Percentiles rank a stretch among this genome's conserved stretches.
Evolutionary conservation across 2,113 vertebrate species (phyloP).

Genomic region (Etia nguti): DNA sequence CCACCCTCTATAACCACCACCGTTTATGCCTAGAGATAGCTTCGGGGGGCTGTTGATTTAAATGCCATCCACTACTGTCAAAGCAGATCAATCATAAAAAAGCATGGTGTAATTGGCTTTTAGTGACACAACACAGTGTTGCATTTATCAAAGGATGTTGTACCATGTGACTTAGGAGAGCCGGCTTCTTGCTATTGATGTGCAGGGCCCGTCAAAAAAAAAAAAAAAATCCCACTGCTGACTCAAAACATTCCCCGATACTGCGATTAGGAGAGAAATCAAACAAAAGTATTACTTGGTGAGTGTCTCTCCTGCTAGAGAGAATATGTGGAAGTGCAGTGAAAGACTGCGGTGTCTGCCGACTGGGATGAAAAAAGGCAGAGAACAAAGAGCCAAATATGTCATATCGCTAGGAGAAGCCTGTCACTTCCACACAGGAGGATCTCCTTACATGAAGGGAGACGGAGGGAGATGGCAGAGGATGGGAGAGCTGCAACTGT

Average conservation of each 20-base stretch:
- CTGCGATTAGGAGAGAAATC: constrained; percentile 38
- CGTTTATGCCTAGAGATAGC: constrained; percentile 64
- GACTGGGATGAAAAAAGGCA: constrained; percentile 42
- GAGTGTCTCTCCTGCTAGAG: constrained; percentile 12
- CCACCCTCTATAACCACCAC: constrained; percentile 50
- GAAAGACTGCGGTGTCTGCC: constrained; percentile 28
- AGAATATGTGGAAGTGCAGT: background rate
- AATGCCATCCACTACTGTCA: constrained; percentile 71
- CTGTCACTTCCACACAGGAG: constrained; percentile 51
- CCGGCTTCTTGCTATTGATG: constrained; percentile 37
- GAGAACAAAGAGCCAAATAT: constrained; percentile 66
- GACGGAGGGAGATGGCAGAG: constrained; percentile 14
- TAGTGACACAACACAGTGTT: constrained; percentile 67
- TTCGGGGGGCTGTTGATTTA: constrained; percentile 67
- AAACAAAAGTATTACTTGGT: constrained; percentile 42
- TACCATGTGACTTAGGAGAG: constrained; percentile 57
- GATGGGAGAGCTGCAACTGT: constrained; percentile 3
- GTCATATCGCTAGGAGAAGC: constrained; percentile 48
- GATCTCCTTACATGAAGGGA: constrained; percentile 42
- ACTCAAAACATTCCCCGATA: constrained; percentile 60
- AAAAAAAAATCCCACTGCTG: constrained; percentile 47
- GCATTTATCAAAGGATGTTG: constrained; percentile 70
- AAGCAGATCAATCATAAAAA: constrained; percentile 70
- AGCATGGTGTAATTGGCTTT: constrained; percentile 76
- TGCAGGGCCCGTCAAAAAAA: constrained; percentile 17